Conservation (phyloP, 2,888 invertebrate genomes). For the Neria commutata region DNA sequence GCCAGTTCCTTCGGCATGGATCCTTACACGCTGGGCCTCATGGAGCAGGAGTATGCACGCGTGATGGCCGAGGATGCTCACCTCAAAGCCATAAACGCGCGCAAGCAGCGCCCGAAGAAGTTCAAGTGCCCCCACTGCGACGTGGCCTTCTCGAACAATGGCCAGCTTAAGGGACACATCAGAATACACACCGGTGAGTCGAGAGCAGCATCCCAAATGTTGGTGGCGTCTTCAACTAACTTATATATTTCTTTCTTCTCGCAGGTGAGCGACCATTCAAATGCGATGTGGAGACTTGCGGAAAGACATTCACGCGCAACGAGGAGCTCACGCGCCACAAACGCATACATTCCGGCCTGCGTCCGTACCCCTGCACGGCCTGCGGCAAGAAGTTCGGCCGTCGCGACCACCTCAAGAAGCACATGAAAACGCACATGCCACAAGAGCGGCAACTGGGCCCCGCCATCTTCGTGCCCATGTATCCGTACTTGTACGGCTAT, state of each 20-base stretch:
- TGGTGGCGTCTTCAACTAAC: background rate
- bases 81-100: constrained; percentile 69
- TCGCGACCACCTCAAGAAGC: constrained; percentile 93
- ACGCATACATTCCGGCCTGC: constrained; percentile 84
- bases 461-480: constrained; percentile 68
- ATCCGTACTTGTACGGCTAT: constrained; percentile 68
- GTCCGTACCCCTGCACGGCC: constrained; percentile 83
- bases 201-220: background rate
- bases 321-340: constrained; percentile 92
- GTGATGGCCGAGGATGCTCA: constrained; percentile 75
- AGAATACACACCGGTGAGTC: constrained; percentile 82
- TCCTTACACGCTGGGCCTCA: constrained; percentile 62
- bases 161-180: constrained; percentile 89
- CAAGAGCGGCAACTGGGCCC: constrained; percentile 70
- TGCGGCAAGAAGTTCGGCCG: constrained; percentile 94
- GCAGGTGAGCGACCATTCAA: constrained; percentile 85
- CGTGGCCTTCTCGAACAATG: constrained; percentile 92
- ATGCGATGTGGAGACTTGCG: constrained; percentile 84
- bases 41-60: constrained; percentile 74
- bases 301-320: constrained; percentile 89
- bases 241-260: constrained; percentile 29
- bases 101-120: constrained; percentile 85
- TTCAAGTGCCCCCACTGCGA: constrained; percentile 90
- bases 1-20: constrained; percentile 52
- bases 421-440: constrained; percentile 81